Evolutionary conservation across 2,113 vertebrate species (phyloP), one percentile per base, ranked within the genome.

Genomic region (Erpornis zantholeuca): DNA sequence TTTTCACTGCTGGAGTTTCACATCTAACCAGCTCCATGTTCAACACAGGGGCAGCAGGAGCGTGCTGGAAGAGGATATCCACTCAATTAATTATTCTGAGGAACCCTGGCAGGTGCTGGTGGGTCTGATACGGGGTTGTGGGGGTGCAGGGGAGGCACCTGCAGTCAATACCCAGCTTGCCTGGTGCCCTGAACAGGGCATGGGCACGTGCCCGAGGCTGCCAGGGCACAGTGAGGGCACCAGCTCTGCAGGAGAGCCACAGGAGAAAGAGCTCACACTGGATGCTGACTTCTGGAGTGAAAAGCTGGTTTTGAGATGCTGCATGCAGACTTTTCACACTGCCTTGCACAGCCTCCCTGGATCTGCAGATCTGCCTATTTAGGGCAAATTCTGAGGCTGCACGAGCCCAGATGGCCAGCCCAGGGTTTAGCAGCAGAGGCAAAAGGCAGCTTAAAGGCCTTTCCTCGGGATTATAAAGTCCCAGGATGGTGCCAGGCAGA

Each of bases 1-100:
- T 96, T 95, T 97, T 95, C 93, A 94, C 81, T 21, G 12, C 5
- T 90, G 96, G 96, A 97, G 95, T 97, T 97, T 97, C 97, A 97
- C 91, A 96, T 96, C 97, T 96, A 97, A 97, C 84, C 77, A 90
- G 80, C 78, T 82, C 49, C 72, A 11, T 0, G 15, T 20, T n/a
- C 83, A 92, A 89, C 31, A 49, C 7, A 28, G 66, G 63, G 80
- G 64, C 79, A 88, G 86, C 47, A 61, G 93, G 64, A 82, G 14
- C 64, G 64, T 20, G 82, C 85, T 81, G 42, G 40, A n/a, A n/a
- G 54, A 56, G 20, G 38, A 12, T 11, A 3, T 22, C 36, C 64
- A 47, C 44, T 3, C 3, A 1, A 20, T 31, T 11, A 7, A 9
- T 52, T 29, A 17, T 31, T 68, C 82, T 71, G 57, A 56, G 66